Percentiles rank a stretch among this genome's conserved stretches.
Evolutionary conservation across 2,113 vertebrate genomes (phyloP).

Genomic region (Chrysemys picta): DNA sequence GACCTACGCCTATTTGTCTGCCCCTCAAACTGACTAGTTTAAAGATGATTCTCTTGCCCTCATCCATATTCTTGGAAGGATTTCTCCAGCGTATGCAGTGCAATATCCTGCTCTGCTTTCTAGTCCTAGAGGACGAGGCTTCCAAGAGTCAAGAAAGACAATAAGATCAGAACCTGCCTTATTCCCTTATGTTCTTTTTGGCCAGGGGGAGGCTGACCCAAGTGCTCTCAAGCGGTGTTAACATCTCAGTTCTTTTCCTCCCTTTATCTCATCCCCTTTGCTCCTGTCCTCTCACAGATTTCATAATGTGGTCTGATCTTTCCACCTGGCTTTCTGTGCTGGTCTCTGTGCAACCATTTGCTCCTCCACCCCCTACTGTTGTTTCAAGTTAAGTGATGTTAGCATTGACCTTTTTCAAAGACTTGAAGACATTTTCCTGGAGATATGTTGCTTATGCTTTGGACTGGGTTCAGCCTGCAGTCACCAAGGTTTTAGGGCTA

Average conservation of each 20-base stretch:
- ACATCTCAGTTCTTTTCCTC: background rate
- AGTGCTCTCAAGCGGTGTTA: background rate
- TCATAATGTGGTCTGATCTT: background rate
- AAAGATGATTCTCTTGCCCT: background rate
- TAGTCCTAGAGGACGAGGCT: background rate
- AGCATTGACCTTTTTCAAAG: background rate
- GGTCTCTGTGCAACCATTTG: background rate
- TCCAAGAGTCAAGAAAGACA: background rate
- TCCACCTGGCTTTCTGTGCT: background rate
- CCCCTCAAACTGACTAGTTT: background rate
- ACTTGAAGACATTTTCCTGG: background rate
- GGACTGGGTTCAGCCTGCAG: background rate
- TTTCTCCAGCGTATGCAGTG: background rate
- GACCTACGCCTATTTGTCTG: background rate
- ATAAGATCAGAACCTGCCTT: background rate
- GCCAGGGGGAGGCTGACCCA: background rate
- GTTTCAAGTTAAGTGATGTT: background rate
- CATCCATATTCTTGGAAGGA: background rate
- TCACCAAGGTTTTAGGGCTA: background rate
- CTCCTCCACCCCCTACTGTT: too few relatives aligned
- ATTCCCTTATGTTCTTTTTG: background rate
- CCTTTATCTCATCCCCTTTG: background rate
- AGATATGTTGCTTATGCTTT: background rate
- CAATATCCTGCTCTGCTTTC: background rate
- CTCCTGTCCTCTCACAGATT: background rate